These are phyloP conservation scores for Amphimallon solstitiale DNA, from an alignment of 2,888 invertebrate genomes.

Conservation along the genomic window DNA sequence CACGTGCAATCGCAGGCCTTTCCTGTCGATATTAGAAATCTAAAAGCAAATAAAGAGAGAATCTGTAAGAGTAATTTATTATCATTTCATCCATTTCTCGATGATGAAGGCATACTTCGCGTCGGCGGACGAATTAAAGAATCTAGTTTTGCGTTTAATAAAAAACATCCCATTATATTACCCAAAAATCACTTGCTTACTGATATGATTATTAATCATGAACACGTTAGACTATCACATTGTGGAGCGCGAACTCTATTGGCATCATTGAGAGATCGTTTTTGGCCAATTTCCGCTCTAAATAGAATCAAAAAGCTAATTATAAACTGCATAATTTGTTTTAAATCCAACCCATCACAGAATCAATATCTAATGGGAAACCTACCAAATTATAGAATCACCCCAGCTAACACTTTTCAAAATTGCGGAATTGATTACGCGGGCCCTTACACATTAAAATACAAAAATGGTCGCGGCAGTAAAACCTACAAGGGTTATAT, in stretches of 20 bases:
- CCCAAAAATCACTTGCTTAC: constrained; percentile 13
- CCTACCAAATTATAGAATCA: neutral
- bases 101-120: constrained; percentile 21
- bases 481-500: neutral
- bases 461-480: neutral
- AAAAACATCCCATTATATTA: constrained; percentile 23
- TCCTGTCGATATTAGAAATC: too few relatives aligned
- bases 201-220: constrained; percentile 3
- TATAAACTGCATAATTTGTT: constrained; percentile 14
- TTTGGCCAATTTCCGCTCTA: constrained; percentile 35
- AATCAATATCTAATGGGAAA: neutral
- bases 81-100: constrained; percentile 38
- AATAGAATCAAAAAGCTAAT: neutral
- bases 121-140: constrained; percentile 40
- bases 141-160: constrained; percentile 1
- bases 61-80: constrained; percentile 33
- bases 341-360: neutral
- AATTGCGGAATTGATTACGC: too few relatives aligned
- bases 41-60: too few relatives aligned
- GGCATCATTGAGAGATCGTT: constrained; percentile 12
- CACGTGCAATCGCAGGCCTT: too few relatives aligned
- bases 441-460: neutral
- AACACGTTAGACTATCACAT: constrained; percentile 30
- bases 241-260: constrained; percentile 17
- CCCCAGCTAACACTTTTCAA: neutral